Percentiles rank a stretch among this genome's conserved stretches.
Conservation (phyloP, 2,797 vertebrate species). For the Pitangus sulphuratus region DNA sequence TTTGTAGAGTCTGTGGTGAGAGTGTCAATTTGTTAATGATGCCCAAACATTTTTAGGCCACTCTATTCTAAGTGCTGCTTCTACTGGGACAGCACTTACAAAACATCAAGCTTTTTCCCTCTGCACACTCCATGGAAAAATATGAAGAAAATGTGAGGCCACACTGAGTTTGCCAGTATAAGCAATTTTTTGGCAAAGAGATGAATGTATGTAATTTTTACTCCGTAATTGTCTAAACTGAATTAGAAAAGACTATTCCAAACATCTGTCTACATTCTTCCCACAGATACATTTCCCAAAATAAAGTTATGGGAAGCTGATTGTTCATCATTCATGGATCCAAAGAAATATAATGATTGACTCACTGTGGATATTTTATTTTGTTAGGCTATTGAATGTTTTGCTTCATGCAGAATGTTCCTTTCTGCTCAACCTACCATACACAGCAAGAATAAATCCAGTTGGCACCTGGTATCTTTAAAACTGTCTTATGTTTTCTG, state of each 20-base stretch:
- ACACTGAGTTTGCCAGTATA: background rate
- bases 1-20: background rate
- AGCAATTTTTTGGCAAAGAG: slow-evolving; percentile 22
- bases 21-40: background rate
- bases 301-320: background rate
- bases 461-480: background rate
- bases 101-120: background rate
- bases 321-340: background rate
- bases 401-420: background rate
- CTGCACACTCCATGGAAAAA: background rate
- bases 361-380: slow-evolving; percentile 8
- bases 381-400: background rate
- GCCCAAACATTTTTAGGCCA: background rate
- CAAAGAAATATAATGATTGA: background rate
- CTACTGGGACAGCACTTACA: background rate
- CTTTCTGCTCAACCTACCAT: background rate
- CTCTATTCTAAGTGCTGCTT: background rate
- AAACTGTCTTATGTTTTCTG: background rate
- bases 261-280: slow-evolving; percentile 32
- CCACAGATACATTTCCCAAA: slow-evolving; percentile 29
- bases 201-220: slow-evolving; percentile 8
- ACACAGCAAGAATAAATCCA: background rate
- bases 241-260: background rate
- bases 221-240: slow-evolving; percentile 6
- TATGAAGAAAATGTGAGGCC: slow-evolving; percentile 9